Evolutionary conservation across 2,888 invertebrate species (phyloP).

Genomic region (Cheilosia scutellata): DNA sequence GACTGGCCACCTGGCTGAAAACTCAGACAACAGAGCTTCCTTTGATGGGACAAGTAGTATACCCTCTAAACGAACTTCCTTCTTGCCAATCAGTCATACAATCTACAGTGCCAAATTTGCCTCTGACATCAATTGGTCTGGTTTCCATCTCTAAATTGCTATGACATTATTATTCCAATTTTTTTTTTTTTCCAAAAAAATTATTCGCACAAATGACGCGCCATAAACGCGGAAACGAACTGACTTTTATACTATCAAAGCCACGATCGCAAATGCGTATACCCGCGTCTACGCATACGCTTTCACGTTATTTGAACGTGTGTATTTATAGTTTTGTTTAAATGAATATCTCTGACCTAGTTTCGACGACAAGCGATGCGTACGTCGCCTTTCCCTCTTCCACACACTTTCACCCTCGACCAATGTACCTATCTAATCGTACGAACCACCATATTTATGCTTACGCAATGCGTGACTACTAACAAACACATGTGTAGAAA

Average conservation of each 20-base stretch:
- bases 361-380: slow-evolving; percentile 48
- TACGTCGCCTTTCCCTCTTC: slow-evolving; percentile 9
- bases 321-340: slow-evolving; percentile 34
- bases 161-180: not conserved
- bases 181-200: not conserved
- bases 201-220: slow-evolving; percentile 28
- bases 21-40: not conserved
- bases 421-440: slow-evolving; percentile 41
- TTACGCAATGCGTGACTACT: slow-evolving; percentile 66
- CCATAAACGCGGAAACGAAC: slow-evolving; percentile 53
- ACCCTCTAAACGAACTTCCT: not conserved
- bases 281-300: slow-evolving; percentile 43
- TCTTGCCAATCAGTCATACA: slow-evolving; percentile 2
- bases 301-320: not conserved
- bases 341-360: slow-evolving; percentile 69
- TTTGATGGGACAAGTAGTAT: not conserved
- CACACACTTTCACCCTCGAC: slow-evolving; percentile 19
- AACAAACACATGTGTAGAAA: not conserved
- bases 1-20: too few species aligned
- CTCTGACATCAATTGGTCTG: not conserved
- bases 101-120: not conserved
- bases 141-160: not conserved
- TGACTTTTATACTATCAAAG: not conserved
- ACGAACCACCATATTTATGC: slow-evolving; percentile 20
- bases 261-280: slow-evolving; percentile 22